phyloP scores from a whole-genome alignment of 2,888 invertebrate genomes.

The Drepana falcataria region DNA sequence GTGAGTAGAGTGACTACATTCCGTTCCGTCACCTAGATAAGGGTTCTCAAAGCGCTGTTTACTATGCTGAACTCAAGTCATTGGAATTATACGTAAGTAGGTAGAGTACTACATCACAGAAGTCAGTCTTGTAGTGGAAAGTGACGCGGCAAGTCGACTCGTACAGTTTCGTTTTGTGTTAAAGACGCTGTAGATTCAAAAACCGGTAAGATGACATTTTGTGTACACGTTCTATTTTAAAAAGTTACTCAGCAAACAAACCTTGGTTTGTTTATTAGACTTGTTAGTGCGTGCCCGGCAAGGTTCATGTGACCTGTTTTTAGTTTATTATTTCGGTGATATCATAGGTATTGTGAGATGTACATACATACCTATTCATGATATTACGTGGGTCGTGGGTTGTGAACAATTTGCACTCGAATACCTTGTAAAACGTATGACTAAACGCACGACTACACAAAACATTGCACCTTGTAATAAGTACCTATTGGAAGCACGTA shows the following conservation, averaged over 20 bases:
- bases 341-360: not conserved
- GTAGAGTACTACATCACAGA: conserved; percentile 18
- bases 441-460: too few relatives aligned
- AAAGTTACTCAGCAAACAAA: conserved; percentile 13
- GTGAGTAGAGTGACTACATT: conserved; percentile 32
- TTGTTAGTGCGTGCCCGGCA: conserved; percentile 17
- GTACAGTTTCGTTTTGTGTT: conserved; percentile 19
- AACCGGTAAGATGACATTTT: conserved; percentile 38
- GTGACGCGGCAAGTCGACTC: conserved; percentile 27
- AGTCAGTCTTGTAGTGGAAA: conserved; percentile 33
- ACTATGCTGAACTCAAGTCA: conserved; percentile 6
- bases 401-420: not conserved
- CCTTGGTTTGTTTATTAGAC: conserved; percentile 15
- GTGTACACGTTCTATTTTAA: conserved; percentile 30
- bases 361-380: not conserved
- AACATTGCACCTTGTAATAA: too few relatives aligned
- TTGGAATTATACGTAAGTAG: not conserved
- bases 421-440: not conserved
- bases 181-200: conserved; percentile 17
- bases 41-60: conserved; percentile 29
- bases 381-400: not conserved
- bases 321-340: conserved; percentile 5
- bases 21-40: conserved; percentile 53
- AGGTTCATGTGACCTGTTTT: conserved; percentile 7
- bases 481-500: too few relatives aligned